These are phyloP conservation scores for Poicephalus meyeri DNA, from an alignment of 2,113 vertebrate species.

Conservation along the genomic window DNA sequence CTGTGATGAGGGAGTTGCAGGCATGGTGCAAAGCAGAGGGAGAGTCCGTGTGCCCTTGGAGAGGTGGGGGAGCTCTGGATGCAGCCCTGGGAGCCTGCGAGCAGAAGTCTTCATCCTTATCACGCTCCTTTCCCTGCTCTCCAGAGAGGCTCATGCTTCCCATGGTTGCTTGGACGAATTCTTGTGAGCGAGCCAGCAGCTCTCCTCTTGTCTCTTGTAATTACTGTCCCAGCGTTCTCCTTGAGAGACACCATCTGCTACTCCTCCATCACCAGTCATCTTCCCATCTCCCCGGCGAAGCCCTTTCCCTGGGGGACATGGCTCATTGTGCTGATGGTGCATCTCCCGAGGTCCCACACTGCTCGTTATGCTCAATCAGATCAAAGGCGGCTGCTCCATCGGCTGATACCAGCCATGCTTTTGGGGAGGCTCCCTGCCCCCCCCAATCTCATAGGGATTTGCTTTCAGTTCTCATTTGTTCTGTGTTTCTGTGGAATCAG, in stretches of 20 bases:
- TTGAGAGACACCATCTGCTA: constrained; percentile 63
- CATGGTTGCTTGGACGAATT: not conserved
- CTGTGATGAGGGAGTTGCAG: not conserved
- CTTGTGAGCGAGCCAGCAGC: constrained; percentile 14
- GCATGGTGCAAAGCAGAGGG: not conserved
- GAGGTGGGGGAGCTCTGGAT: not conserved
- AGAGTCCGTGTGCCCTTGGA: not conserved
- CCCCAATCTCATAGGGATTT: not conserved
- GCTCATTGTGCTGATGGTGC: not conserved
- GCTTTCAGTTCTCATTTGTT: too few species aligned
- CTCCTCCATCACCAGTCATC: constrained; percentile 45
- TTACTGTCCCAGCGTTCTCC: constrained; percentile 43
- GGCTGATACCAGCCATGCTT: rapidly evolving
- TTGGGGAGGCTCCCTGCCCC: not conserved
- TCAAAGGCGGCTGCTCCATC: not conserved
- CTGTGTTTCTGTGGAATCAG: too few species aligned
- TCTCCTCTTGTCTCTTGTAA: constrained; percentile 52
- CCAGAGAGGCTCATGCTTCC: not conserved
- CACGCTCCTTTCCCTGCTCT: rapidly evolving
- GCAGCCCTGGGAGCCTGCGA: not conserved
- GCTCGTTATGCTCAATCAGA: not conserved
- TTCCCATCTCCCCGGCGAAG: not conserved
- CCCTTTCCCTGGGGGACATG: not conserved
- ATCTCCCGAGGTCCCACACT: not conserved
- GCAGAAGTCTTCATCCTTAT: not conserved